Evolutionary conservation across 2,113 vertebrate species (phyloP).

Genomic region (Dicaeum eximium): DNA sequence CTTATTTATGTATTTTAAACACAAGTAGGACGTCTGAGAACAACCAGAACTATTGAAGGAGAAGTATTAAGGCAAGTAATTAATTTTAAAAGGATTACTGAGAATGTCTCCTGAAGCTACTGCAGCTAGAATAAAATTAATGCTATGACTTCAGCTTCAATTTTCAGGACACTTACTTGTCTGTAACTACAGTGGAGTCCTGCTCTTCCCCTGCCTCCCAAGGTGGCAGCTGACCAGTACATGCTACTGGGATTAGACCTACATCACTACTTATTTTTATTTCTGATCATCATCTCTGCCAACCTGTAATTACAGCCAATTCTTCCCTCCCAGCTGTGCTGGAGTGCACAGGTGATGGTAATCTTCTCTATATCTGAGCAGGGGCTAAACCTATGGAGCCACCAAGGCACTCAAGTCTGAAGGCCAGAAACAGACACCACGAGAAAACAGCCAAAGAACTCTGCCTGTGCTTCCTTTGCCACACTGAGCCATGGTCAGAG

Average conservation of each 20-base stretch:
- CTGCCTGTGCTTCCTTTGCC: not conserved
- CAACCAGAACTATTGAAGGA: not conserved
- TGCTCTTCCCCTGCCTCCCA: not conserved
- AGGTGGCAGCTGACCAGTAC: not conserved
- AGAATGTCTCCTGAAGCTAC: not conserved
- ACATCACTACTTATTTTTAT: not conserved
- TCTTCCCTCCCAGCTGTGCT: not conserved
- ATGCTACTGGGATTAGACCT: not conserved
- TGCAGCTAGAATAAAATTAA: not conserved
- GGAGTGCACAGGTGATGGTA: not conserved
- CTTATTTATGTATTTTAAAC: not conserved
- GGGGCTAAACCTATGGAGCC: not conserved
- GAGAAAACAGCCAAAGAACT: not conserved
- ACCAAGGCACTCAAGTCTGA: not conserved
- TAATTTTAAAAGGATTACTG: not conserved
- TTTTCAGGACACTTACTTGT: not conserved
- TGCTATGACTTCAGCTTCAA: not conserved
- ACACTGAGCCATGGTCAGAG: not conserved
- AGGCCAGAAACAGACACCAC: not conserved
- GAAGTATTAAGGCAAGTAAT: not conserved
- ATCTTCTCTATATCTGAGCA: not conserved
- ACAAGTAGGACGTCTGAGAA: not conserved
- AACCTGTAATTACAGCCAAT: conserved; percentile 10
- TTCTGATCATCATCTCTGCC: not conserved
- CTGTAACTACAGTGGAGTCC: not conserved